Base-by-base conservation (phyloP, 2,888 invertebrate genomes). In the Portevinia maculata region DNA sequence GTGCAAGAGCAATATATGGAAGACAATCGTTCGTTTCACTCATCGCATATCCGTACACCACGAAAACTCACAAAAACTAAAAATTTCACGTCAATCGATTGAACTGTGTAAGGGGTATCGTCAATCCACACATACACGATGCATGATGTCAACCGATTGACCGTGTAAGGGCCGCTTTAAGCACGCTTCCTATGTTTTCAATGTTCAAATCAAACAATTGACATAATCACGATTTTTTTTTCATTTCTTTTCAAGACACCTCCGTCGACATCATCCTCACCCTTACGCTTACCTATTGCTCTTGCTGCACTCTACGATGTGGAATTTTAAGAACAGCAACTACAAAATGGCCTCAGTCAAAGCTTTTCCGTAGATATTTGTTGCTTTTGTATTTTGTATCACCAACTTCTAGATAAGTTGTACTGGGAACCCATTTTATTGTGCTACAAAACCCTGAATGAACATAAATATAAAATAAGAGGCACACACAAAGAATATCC, bases 381-480 rank as follows among this genome's bases (percentile, higher is more conserved):
- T 34, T 44, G 32, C 11, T 9, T n/a, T 53, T 46, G 11, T 21
- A 21, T 19, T 6, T 7, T 39, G 9, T 34, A 8, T 9, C 30
- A 28, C 11, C 34, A 24, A 24, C 19, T 37, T n/a, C 8, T 28
- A 17, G 48, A 41, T 55, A 1, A 13, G 13, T n/a, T n/a, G 13
- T 65, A 59, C 59, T 67, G 52, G 50, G 39, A 50, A 74, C 48
- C 39, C 48, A 74, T 74, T 74, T 64, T 39, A 50, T 39, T 73
- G 57, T 64, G 15, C 15, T 50, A 67, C n/a, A n/a, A n/a, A n/a
- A n/a, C 44, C 37, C 15, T 37, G 39, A 50, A 50, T 39, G 52
- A 75, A 59, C 32, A 67, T 52, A 50, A 67, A 69, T 69, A 69
- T 69, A 69, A 59, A 67, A 75, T 34, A 75, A 52, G 48, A 67